phyloP scores from a whole-genome alignment of 2,888 invertebrate species.

The Elysia crispata region DNA sequence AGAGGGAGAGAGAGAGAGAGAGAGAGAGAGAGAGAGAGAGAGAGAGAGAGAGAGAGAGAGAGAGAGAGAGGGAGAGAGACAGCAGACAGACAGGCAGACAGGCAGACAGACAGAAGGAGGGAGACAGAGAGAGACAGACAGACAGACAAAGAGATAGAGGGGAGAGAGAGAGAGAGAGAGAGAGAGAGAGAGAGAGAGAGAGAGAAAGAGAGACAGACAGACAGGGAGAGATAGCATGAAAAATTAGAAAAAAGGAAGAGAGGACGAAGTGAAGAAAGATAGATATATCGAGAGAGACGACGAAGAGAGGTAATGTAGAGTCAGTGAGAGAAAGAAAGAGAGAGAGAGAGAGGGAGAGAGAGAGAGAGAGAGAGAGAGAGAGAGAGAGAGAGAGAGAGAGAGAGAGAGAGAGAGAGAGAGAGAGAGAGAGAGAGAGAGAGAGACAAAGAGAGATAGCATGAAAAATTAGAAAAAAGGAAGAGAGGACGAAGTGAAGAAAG shows the following conservation, averaged over 20 bases:
- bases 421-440: slow-evolving; percentile 30
- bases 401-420: slow-evolving; percentile 27
- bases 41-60: too few relatives aligned
- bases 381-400: slow-evolving; percentile 10
- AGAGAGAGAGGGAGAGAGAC: too few relatives aligned
- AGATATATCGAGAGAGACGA: neutral
- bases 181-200: neutral
- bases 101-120: too few relatives aligned
- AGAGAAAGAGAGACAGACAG: neutral
- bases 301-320: neutral
- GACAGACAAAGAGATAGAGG: too few relatives aligned
- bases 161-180: too few relatives aligned
- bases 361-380: slow-evolving; percentile 14
- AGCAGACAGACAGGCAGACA: too few relatives aligned
- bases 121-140: too few relatives aligned
- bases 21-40: too few relatives aligned
- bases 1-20: too few relatives aligned
- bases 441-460: slow-evolving; percentile 17
- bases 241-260: neutral
- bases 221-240: neutral
- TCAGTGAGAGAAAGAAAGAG: neutral
- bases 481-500: too few relatives aligned
- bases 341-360: slow-evolving; percentile 27
- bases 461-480: too few relatives aligned
- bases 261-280: neutral